Percentiles rank a stretch among this genome's conserved stretches.
Conservation (phyloP, 2,888 invertebrate species). For the Andrena dorsata region DNA sequence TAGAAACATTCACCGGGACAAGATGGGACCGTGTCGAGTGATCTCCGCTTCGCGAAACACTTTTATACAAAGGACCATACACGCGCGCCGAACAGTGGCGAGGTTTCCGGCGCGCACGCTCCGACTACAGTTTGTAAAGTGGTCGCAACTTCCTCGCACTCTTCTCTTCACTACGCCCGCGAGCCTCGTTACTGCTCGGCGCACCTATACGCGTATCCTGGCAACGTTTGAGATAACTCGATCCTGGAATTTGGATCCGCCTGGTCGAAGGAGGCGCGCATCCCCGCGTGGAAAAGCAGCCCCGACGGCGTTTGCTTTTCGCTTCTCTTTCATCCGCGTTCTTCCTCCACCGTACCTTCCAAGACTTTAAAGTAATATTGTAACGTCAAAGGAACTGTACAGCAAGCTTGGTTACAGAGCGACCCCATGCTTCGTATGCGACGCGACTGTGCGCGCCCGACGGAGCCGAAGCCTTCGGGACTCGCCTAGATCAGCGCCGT, state of each 20-base stretch:
- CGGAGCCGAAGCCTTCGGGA: too few relatives aligned
- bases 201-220: neutral
- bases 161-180: too few relatives aligned
- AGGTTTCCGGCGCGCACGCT: too few relatives aligned
- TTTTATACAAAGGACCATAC: slow-evolving; percentile 27
- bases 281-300: slow-evolving; percentile 1
- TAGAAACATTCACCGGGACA: slow-evolving; percentile 10
- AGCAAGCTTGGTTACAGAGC: slow-evolving; percentile 66
- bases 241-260: slow-evolving; percentile 30
- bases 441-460: too few relatives aligned
- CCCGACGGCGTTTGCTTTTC: neutral
- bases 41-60: slow-evolving; percentile 19
- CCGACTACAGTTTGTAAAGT: too few relatives aligned
- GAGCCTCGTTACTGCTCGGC: too few relatives aligned
- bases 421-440: slow-evolving; percentile 1
- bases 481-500: too few relatives aligned
- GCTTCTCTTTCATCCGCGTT: neutral
- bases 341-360: slow-evolving; percentile 2
- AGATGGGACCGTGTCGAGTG: slow-evolving; percentile 5
- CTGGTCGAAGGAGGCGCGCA: slow-evolving; percentile 1
- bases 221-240: slow-evolving; percentile 27
- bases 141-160: too few relatives aligned
- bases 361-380: slow-evolving; percentile 68
- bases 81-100: too few relatives aligned
- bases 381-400: slow-evolving; percentile 66